Evolutionary conservation across 1,140 invertebrate genomes (phyloP).

Genomic region (Anastrepha ludens): DNA sequence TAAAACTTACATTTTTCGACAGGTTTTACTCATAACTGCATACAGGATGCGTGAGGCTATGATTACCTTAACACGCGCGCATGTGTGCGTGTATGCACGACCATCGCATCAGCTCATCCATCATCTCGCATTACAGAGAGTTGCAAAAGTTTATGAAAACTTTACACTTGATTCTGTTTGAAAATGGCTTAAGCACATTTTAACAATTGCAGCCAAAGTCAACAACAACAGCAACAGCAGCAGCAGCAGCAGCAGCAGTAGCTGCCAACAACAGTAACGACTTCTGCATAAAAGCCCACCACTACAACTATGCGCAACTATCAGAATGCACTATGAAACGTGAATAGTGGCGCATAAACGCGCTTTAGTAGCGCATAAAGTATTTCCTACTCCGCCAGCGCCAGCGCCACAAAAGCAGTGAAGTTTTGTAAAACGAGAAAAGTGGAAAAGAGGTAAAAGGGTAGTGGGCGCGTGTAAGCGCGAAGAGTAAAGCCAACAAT

Average conservation of each 20-base stretch:
- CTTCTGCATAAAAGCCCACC: neutral
- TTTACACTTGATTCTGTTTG: slow-evolving; percentile 49
- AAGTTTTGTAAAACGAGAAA: neutral
- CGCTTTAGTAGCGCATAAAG: slow-evolving; percentile 49
- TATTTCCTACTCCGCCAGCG: slow-evolving; percentile 1
- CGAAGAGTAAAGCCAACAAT: neutral
- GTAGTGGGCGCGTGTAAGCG: neutral
- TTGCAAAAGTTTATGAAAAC: slow-evolving; percentile 44
- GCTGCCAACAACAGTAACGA: neutral
- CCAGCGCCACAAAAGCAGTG: neutral
- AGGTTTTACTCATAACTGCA: too few relatives aligned
- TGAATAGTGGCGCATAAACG: slow-evolving; percentile 48
- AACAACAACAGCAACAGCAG: neutral
- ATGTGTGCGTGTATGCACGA: neutral
- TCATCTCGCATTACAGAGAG: slow-evolving; percentile 51
- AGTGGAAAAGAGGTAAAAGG: neutral
- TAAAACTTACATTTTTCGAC: too few relatives aligned
- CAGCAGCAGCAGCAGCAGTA: neutral
- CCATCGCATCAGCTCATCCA: slow-evolving; percentile 38
- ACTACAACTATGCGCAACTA: neutral
- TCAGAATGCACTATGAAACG: neutral
- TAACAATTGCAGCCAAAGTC: slow-evolving; percentile 41
- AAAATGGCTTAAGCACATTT: slow-evolving; percentile 52
- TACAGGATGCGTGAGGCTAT: too few relatives aligned
- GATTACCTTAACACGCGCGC: neutral